These are phyloP conservation scores for Porites lutea DNA, from an alignment of 64 coral and sea anemone species.

Conservation along the genomic window DNA sequence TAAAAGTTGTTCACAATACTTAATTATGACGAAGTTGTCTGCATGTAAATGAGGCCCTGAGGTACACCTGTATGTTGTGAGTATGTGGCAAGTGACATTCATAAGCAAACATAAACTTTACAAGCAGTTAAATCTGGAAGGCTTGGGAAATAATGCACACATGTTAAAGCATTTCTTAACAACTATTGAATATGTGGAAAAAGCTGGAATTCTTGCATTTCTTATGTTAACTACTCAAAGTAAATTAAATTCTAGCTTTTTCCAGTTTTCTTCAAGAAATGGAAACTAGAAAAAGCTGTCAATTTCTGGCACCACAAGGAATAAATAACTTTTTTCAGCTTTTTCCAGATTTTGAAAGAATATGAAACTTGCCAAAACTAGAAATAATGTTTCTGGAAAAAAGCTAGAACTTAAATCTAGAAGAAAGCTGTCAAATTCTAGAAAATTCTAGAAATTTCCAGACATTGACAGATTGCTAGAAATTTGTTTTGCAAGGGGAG, in stretches of 20 bases:
- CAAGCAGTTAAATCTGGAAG: not conserved
- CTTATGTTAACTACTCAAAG: not conserved
- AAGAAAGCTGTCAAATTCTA: slow-evolving; percentile 36
- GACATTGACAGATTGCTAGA: slow-evolving; percentile 11
- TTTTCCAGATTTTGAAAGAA: slow-evolving; percentile 55
- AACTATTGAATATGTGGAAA: not conserved
- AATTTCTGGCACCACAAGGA: slow-evolving; percentile 17
- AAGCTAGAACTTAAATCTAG: slow-evolving; percentile 18
- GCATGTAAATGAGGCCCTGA: slow-evolving; percentile 1
- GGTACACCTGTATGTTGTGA: slow-evolving; percentile 7
- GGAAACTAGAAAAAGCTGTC: slow-evolving; percentile 32
- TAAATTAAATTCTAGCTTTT: slow-evolving; percentile 5
- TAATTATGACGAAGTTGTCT: slow-evolving; percentile 1
- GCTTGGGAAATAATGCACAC: not conserved
- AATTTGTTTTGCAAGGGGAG: slow-evolving; percentile 19
- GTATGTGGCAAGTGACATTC: slow-evolving; percentile 15
- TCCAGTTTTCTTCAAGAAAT: slow-evolving; percentile 40
- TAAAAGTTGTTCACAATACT: not conserved
- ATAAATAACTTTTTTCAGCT: not conserved
- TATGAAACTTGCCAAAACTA: slow-evolving; percentile 27
- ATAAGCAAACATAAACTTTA: slow-evolving; percentile 7
- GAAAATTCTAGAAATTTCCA: slow-evolving; percentile 64
- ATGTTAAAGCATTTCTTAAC: slow-evolving; percentile 12
- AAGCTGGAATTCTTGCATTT: too few species aligned
- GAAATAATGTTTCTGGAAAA: slow-evolving; percentile 15